Base-by-base conservation (phyloP, 2,888 invertebrate genomes). In the Agonopterix heracliana region DNA sequence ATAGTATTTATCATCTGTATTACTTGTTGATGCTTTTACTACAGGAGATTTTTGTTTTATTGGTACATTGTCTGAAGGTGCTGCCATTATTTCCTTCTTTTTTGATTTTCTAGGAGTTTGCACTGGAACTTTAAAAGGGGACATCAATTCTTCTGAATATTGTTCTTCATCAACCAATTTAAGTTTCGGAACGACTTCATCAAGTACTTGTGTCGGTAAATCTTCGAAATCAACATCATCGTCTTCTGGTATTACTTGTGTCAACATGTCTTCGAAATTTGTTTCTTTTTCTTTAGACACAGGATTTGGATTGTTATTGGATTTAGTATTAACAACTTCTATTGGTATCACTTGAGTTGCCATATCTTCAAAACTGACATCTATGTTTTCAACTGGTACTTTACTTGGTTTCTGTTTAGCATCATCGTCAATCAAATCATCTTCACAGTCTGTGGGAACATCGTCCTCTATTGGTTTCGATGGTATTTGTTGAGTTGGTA, bases 51-150 rank as follows among this genome's bases (percentile, higher is more conserved):
- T 58, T 44, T 45, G 51, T 52, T 38, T 47, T 48, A 44, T 45
- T 9, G 45, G 40, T 55, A 57, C 64, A 12, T 41, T 12, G n/a
- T n/a, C 38, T n/a, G 41, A 41, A n/a, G 55, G 55, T 65, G 60
- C 2, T 46, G 48, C 35, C 50, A 46, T 63, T 60, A 57, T 54
- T n/a, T 73, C 67, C 60, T 74, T 81, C 55, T 61, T 74, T 63
- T 71, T 81, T 1, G 58, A 43, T 61, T 72, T 79, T 38, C 68
- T 54, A n/a, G 75, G 65, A 10, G 77, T 75, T 41, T 61, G 55
- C 2, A 68, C 54, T 4, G 87, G 86, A 36, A 81, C 57, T 72
- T 86, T 87, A 63, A 87, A 87, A 10, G 71, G 72, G 53, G 69
- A 73, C 5, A 65, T 54, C n/a, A 68, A 59, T 38, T 71, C 66